These are phyloP conservation scores for Phocoena phocoena DNA, from an alignment of 2,113 vertebrate species.

Conservation along the genomic window DNA sequence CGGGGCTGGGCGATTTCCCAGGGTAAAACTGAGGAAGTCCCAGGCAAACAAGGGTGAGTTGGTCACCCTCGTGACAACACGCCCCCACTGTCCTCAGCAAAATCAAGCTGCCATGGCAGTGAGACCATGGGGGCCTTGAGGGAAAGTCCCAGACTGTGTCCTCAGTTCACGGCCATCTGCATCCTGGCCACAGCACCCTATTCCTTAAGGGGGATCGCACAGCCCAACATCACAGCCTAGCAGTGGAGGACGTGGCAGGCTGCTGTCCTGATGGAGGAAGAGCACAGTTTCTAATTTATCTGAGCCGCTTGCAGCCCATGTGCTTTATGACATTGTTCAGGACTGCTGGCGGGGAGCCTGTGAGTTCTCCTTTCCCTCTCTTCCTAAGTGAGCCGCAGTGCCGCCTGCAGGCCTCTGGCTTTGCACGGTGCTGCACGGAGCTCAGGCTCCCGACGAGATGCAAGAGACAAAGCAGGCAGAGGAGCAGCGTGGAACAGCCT, in stretches of 20 bases:
- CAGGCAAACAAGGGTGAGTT: neutral
- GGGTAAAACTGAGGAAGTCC: neutral
- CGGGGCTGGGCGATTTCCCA: neutral
- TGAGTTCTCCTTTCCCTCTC: fast-evolving
- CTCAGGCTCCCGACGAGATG: neutral
- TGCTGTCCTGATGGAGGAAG: neutral
- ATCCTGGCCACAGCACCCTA: fast-evolving
- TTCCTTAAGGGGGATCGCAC: fast-evolving
- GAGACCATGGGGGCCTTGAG: fast-evolving
- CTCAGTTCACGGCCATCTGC: fast-evolving
- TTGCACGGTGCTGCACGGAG: fast-evolving
- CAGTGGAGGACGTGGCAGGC: fast-evolving
- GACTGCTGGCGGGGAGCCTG: fast-evolving
- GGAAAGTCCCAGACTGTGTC: fast-evolving
- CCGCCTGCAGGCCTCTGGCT: neutral
- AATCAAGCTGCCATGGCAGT: fast-evolving
- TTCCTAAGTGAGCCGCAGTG: fast-evolving
- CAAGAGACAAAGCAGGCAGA: neutral
- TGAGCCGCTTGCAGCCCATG: fast-evolving
- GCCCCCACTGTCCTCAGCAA: too few relatives aligned
- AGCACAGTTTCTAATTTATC: fast-evolving
- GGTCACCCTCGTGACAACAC: neutral
- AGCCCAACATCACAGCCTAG: fast-evolving
- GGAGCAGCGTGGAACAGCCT: neutral
- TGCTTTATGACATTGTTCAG: fast-evolving